Evolutionary conservation across 2,797 vertebrate genomes (phyloP), one percentile per base, ranked within the genome.

Genomic region (Amblyopsis hoosieri): DNA sequence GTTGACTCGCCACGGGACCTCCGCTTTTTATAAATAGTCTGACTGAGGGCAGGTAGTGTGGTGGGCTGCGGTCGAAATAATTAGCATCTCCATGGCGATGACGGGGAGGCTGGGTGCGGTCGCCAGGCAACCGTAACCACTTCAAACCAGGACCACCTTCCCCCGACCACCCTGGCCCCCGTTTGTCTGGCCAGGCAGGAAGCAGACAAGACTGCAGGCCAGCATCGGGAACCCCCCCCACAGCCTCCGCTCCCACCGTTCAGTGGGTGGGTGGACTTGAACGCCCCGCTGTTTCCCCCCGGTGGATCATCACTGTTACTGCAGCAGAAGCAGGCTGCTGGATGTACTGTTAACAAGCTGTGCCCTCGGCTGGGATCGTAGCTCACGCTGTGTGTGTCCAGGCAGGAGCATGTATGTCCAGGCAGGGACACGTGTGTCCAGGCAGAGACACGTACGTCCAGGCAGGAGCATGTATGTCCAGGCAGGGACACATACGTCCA

Each of bases 11-110:
- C 37, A 10, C 31, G 46, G 57, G 61, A 74, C 37, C 60, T 66
- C 61, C 68, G 64, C 57, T 72, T 57, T 69, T 61, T 62, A 58
- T 74, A 56, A 64, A 59, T 71, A 76, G 62, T 57, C 74, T 60
- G 50, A 69, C 23, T 54, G 14, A 29, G 31, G 31, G 46, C 64
- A 70, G 67, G 62, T 64, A 59, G 14, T 59, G 33, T 14, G 46
- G 71, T 60, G 47, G 66, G 62, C 60, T 4, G 19, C 29, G 15
- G 59, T 48, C 67, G 60, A 55, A 47, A 47, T 51, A 15, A 37
- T 63, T 71, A 54, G 66, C 66, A 65, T 69, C 60, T 59, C 45
- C 45, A 50, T 60, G 64, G 55, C 33, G 51, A 59, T 2, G 46
- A 23, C 23, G 0, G 23, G 23, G 72, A 60, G 64, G 56, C 67